Evolutionary conservation across 2,797 vertebrate genomes (phyloP).

Genomic region (Hyperoplus lanceolatus): DNA sequence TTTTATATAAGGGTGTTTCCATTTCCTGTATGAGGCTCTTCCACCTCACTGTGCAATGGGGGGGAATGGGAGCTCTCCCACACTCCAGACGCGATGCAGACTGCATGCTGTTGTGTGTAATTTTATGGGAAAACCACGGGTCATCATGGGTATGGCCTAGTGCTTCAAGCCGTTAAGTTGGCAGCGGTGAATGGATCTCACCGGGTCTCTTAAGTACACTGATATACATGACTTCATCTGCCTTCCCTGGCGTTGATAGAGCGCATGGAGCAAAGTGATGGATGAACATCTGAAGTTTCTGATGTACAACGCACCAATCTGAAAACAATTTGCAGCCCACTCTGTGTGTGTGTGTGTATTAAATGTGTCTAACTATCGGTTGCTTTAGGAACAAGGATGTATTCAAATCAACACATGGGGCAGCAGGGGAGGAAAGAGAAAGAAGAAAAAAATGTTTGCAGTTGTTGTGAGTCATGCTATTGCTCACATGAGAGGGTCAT

Average conservation of each 20-base stretch:
- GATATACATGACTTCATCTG: constrained; percentile 38
- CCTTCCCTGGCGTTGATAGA: background rate
- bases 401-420: constrained; percentile 3
- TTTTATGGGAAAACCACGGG: constrained; percentile 25
- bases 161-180: constrained; percentile 44
- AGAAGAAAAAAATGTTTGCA: background rate
- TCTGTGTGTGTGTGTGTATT: background rate
- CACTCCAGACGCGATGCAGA: constrained; percentile 45
- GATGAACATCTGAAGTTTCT: constrained; percentile 8
- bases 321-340: background rate
- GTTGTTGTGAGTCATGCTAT: constrained; percentile 27
- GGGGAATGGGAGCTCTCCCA: constrained; percentile 53
- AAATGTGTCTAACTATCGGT: background rate
- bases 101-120: constrained; percentile 37
- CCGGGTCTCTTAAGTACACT: constrained; percentile 13
- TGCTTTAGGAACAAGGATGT: background rate
- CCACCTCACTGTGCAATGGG: constrained; percentile 25
- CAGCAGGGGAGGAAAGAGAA: background rate
- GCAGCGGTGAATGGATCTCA: constrained; percentile 36
- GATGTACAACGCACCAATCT: background rate
- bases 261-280: background rate
- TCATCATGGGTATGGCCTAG: constrained; percentile 4
- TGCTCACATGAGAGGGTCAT: constrained; percentile 12
- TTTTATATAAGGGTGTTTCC: constrained; percentile 65
- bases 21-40: constrained; percentile 55